phyloP scores from a whole-genome alignment of 1,140 invertebrate species.

The Drosophila subpulchrella region DNA sequence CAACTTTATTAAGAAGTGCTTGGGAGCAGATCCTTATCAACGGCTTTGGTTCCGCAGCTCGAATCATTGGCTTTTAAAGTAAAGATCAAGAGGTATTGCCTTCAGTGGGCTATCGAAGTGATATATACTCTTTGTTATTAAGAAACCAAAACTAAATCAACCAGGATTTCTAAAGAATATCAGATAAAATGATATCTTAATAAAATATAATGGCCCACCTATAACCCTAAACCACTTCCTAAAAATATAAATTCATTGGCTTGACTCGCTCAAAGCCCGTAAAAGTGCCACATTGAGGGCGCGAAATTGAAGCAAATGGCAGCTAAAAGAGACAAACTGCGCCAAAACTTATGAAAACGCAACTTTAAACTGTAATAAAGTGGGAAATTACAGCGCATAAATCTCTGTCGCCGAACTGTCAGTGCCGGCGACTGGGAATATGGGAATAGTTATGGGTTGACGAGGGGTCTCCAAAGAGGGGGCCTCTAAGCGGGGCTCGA shows the following conservation, averaged over 20 bases:
- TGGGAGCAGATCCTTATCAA: constrained; percentile 55
- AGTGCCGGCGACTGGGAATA: constrained; percentile 33
- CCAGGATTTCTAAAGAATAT: no score
- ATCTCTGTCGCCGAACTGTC: constrained; percentile 77
- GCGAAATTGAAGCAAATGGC: constrained; percentile 68
- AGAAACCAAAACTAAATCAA: no score
- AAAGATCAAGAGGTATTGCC: constrained; percentile 10
- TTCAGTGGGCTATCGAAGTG: not conserved
- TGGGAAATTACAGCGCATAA: constrained; percentile 81
- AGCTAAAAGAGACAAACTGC: constrained; percentile 59
- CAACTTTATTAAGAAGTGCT: constrained; percentile 72
- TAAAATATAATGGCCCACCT: not conserved
- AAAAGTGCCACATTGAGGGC: constrained; percentile 43
- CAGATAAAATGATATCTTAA: no score
- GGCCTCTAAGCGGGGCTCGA: not conserved
- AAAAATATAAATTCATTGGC: constrained; percentile 14
- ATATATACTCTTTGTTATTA: constrained; percentile 15
- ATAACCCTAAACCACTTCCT: not conserved
- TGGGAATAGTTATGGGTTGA: constrained; percentile 7
- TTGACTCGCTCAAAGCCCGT: constrained; percentile 2
- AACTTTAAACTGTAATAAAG: constrained; percentile 82
- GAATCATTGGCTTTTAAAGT: constrained; percentile 25
- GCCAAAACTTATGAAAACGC: constrained; percentile 76
- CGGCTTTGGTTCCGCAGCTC: constrained; percentile 22
- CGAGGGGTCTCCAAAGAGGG: constrained; percentile 1